These are phyloP conservation scores for Apteryx owenii DNA, from an alignment of 2,113 vertebrate genomes.

Conservation along the genomic window DNA sequence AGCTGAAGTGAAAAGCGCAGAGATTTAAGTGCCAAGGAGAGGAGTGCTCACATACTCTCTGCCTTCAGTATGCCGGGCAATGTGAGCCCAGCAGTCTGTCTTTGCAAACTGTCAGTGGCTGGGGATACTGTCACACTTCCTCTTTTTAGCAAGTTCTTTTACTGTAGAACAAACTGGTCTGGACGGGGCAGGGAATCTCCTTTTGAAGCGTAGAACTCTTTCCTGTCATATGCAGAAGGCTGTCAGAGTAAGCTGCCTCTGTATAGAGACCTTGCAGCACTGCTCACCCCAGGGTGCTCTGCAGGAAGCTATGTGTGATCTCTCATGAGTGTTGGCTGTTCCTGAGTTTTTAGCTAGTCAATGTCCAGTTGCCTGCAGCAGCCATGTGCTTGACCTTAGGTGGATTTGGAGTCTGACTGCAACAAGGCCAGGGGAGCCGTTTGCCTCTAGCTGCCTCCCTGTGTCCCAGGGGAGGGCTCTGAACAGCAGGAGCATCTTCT, in stretches of 20 bases:
- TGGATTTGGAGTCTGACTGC: not conserved
- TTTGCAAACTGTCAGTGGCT: not conserved
- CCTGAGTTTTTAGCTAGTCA: not conserved
- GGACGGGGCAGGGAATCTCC: not conserved
- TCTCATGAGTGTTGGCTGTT: not conserved
- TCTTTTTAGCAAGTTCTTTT: not conserved
- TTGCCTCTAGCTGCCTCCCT: not conserved
- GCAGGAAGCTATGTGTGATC: not conserved
- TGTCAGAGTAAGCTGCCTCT: too few species aligned
- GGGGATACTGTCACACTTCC: not conserved
- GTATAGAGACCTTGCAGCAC: not conserved
- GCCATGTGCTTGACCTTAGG: accelerated
- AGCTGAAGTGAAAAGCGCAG: not conserved
- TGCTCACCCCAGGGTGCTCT: not conserved
- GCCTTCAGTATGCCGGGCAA: accelerated
- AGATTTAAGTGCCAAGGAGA: not conserved
- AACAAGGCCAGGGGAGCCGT: not conserved
- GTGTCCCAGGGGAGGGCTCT: not conserved
- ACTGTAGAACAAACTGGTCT: not conserved
- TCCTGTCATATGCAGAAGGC: not conserved
- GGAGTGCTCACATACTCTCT: not conserved
- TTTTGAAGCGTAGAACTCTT: not conserved
- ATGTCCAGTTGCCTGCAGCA: not conserved
- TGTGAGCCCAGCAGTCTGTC: not conserved
- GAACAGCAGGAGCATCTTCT: not conserved